phyloP scores from a whole-genome alignment of 2,888 invertebrate species.

The Phytoseiulus persimilis region DNA sequence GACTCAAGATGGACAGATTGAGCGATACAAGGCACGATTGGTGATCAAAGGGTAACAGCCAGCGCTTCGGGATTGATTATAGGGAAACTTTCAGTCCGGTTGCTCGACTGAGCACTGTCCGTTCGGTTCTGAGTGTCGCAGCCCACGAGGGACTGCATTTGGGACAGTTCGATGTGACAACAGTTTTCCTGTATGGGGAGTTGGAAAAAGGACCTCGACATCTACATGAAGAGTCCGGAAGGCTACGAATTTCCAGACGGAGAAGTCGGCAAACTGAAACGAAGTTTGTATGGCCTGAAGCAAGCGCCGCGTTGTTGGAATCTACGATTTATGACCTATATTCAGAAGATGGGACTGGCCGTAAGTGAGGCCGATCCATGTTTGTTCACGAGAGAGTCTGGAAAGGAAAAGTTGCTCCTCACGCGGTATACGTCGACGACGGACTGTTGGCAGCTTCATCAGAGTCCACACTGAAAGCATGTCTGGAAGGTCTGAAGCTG shows the following conservation, averaged over 20 bases:
- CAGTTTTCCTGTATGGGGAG: conserved; percentile 42
- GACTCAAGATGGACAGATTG: conserved; percentile 41
- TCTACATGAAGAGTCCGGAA: conserved; percentile 42
- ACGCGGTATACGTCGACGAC: conserved; percentile 44
- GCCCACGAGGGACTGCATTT: conserved; percentile 32
- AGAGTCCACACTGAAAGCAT: background rate
- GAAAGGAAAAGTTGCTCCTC: conserved; percentile 40
- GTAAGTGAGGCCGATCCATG: conserved; percentile 40
- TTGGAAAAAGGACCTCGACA: conserved; percentile 39
- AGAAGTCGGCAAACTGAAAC: conserved; percentile 41
- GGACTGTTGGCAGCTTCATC: background rate
- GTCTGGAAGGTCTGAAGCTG: background rate
- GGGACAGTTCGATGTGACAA: conserved; percentile 41
- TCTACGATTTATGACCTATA: conserved; percentile 40
- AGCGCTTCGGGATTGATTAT: conserved; percentile 41
- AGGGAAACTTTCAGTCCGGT: conserved; percentile 42
- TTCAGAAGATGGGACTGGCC: conserved; percentile 40
- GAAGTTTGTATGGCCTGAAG: conserved; percentile 42
- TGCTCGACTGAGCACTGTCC: conserved; percentile 39
- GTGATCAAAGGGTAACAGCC: conserved; percentile 42
- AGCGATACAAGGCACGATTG: conserved; percentile 42
- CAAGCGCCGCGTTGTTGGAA: conserved; percentile 42
- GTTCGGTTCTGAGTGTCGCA: conserved; percentile 40
- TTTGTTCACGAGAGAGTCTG: conserved; percentile 31
- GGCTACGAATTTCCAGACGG: conserved; percentile 40